Evolutionary conservation across 2,888 invertebrate genomes (phyloP), one percentile per base, ranked within the genome.

Genomic region (Leptinotarsa haldemani): DNA sequence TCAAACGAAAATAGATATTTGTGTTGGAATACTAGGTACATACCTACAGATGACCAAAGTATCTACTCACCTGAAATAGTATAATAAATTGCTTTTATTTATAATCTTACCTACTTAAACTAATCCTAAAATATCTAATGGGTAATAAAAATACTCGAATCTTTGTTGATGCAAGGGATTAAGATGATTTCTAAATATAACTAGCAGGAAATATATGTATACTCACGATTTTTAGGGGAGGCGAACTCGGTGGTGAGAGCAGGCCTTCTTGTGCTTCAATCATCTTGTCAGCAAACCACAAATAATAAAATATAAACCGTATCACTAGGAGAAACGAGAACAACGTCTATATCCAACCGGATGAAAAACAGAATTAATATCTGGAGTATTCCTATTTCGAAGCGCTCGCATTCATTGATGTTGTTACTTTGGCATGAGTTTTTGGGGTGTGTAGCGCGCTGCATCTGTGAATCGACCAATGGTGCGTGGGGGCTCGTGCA

Each of bases 211-310:
- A 40, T 40, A 56, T 22, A 15, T 22, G 1, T 56, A 18, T 68
- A 82, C 86, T 85, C 84, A 86, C 86, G 81, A 86, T 88, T 88
- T 90, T 90, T 84, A 93, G 88, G 83, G 93, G 93, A 79, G 93
- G 93, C 82, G 93, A 93, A 83, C 91, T 91, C 77, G 93, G 93
- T 83, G 93, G 93, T 82, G 93, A 93, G 82, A 92, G 91, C 82
- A 90, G 75, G 20, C 71, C 74, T 70, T 77, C 73, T 66, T 72
- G 61, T 13, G 61, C 7, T 40, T 61, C 61, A 61, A 65, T 65
- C 65, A 70, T 65, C 30, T 20, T 50, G 40, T 50, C 66, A 22
- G n/a, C 20, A 71, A n/a, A 68, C 22, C 56, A 20, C 48, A 69
- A 13, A 68, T 20, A 68, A 16, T 20, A 67, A n/a, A 52, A 20